Conservation (phyloP, 2,888 invertebrate genomes). For the Oligia strigilis region DNA sequence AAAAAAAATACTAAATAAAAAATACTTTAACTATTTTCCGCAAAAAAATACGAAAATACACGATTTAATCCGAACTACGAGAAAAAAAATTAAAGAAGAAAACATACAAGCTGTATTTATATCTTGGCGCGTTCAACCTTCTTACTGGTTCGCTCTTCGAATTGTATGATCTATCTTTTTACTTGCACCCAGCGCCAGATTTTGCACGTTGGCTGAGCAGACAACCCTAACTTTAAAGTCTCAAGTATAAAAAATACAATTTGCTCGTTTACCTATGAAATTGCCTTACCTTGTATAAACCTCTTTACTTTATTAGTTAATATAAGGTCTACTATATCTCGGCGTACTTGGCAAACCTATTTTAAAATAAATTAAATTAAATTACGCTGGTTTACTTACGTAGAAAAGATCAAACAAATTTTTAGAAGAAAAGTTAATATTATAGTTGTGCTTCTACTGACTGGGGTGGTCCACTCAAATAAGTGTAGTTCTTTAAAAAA, state of each 20-base stretch:
- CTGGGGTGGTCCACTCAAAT: neutral
- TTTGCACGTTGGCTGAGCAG: constrained; percentile 69
- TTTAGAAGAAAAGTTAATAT: neutral
- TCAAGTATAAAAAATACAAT: constrained; percentile 1
- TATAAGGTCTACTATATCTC: constrained; percentile 7
- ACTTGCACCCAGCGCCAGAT: constrained; percentile 79
- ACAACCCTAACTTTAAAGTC: constrained; percentile 44
- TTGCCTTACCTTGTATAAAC: constrained; percentile 7
- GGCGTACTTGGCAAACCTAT: neutral
- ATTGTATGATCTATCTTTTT: constrained; percentile 76
- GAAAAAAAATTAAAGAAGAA: constrained; percentile 34
- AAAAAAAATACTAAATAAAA: constrained; percentile 5
- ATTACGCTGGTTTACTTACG: neutral
- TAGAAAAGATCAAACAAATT: neutral
- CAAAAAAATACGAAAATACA: constrained; percentile 3
- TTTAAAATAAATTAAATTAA: constrained; percentile 7
- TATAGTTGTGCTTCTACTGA: neutral
- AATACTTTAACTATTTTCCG: constrained; percentile 11
- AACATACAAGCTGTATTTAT: constrained; percentile 63
- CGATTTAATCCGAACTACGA: constrained; percentile 20
- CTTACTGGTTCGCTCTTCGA: neutral
- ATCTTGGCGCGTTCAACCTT: constrained; percentile 20
- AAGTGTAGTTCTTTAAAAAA: neutral
- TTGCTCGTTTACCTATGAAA: constrained; percentile 11
- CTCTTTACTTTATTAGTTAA: neutral